Evolutionary conservation across 2,888 invertebrate species (phyloP).

Genomic region (Sclerodermus sp.): DNA sequence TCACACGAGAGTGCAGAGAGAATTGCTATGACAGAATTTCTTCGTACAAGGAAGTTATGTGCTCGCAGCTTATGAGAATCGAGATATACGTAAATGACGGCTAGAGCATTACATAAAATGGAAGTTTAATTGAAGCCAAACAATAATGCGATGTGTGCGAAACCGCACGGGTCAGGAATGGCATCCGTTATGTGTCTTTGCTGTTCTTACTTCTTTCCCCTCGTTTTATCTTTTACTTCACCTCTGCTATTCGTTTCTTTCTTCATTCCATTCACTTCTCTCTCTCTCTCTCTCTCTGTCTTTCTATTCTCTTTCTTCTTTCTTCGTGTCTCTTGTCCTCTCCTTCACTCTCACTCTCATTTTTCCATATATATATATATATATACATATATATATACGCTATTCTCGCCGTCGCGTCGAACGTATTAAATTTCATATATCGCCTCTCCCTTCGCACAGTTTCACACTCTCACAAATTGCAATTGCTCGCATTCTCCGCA

Average conservation of each 20-base stretch:
- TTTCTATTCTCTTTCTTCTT: conserved; percentile 12
- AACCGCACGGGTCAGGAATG: conserved; percentile 50
- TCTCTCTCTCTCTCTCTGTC: conserved; percentile 11
- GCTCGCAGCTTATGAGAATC: conserved; percentile 35
- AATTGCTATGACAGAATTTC: conserved; percentile 14
- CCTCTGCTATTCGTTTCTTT: conserved; percentile 10
- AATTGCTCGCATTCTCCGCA: conserved; percentile 55
- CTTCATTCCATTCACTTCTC: conserved; percentile 5
- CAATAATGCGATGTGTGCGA: conserved; percentile 51
- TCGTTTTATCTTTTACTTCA: neutral
- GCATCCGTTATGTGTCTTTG: conserved; percentile 41
- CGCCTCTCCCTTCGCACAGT: conserved; percentile 34
- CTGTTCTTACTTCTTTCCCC: conserved; percentile 24
- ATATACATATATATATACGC: too few species aligned
- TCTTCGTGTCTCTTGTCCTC: conserved; percentile 5
- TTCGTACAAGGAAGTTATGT: conserved; percentile 27
- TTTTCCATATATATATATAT: neutral
- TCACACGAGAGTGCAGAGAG: too few species aligned
- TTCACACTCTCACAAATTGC: conserved; percentile 50
- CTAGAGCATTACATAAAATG: conserved; percentile 48
- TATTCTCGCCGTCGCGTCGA: conserved; percentile 35
- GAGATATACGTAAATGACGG: conserved; percentile 45
- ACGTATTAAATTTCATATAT: conserved; percentile 52
- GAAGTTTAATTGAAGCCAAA: conserved; percentile 56
- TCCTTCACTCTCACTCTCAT: conserved; percentile 9